Evolutionary conservation across 2,888 invertebrate genomes (phyloP).

Genomic region (Helleia helle): DNA sequence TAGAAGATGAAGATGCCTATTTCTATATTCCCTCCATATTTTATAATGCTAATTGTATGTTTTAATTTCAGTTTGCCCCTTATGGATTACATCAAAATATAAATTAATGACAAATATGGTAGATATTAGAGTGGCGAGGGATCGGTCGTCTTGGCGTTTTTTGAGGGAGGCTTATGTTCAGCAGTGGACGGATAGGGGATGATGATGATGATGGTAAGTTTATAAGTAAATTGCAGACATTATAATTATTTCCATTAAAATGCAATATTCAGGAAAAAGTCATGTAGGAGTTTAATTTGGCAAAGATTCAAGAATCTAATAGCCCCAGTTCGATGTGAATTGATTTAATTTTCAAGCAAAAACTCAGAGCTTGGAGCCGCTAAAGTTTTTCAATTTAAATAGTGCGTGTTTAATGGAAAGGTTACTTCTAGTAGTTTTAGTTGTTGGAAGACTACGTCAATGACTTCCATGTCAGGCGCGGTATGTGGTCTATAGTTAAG

Average conservation of each 20-base stretch:
- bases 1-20: too few species aligned
- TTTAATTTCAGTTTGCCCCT: too few species aligned
- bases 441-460: slow-evolving; percentile 4
- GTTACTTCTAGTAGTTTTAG: slow-evolving; percentile 5
- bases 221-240: too few species aligned
- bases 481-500: neutral
- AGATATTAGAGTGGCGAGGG: too few species aligned
- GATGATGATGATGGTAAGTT: too few species aligned
- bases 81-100: too few species aligned
- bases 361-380: neutral
- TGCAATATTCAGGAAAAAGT: neutral
- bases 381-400: slow-evolving; percentile 9
- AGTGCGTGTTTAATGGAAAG: slow-evolving; percentile 9
- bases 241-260: neutral
- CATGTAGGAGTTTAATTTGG: slow-evolving; percentile 8
- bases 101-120: too few species aligned
- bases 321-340: slow-evolving; percentile 7
- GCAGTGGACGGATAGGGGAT: too few species aligned
- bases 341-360: slow-evolving; percentile 9
- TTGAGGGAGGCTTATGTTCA: too few species aligned
- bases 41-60: too few species aligned
- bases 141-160: too few species aligned
- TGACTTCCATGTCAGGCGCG: neutral
- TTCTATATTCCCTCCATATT: too few species aligned
- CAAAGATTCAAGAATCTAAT: slow-evolving; percentile 9